phyloP scores from a whole-genome alignment of 2,888 invertebrate species.

The Elysia crispata region DNA sequence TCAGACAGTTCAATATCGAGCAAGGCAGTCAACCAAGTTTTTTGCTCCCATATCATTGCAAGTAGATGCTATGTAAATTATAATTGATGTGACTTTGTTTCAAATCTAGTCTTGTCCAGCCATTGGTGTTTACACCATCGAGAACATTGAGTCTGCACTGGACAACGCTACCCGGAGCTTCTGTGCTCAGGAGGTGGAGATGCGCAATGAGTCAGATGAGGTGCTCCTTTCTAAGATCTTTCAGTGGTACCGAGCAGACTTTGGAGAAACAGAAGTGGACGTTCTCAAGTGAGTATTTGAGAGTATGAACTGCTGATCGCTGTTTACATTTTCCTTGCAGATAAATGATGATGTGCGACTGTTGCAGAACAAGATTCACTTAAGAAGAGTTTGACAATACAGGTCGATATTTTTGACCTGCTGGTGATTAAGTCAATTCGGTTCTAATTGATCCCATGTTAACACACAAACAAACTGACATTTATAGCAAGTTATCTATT shows the following conservation, averaged over 20 bases:
- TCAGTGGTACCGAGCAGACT: constrained; percentile 76
- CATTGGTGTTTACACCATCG: constrained; percentile 73
- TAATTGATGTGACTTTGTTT: background rate
- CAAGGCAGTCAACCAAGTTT: too few relatives aligned
- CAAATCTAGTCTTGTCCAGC: constrained; percentile 74
- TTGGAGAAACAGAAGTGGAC: constrained; percentile 71
- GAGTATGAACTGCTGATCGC: background rate
- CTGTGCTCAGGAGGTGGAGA: constrained; percentile 72
- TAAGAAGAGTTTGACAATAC: too few relatives aligned
- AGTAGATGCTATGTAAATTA: too few relatives aligned
- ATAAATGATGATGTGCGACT: background rate
- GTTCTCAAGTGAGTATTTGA: constrained; percentile 67
- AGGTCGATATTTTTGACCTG: too few relatives aligned
- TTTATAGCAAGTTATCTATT: too few relatives aligned
- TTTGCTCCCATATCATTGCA: too few relatives aligned
- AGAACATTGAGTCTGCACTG: constrained; percentile 72
- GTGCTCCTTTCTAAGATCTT: constrained; percentile 73
- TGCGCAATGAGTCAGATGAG: constrained; percentile 65
- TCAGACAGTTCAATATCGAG: too few relatives aligned
- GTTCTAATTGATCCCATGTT: too few relatives aligned
- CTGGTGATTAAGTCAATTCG: too few relatives aligned
- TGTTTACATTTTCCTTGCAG: background rate
- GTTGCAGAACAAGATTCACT: background rate
- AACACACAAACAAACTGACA: too few relatives aligned
- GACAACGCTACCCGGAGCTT: constrained; percentile 70